Evolutionary conservation across 2,888 invertebrate genomes (phyloP).

Genomic region (Lycaena phlaeas): DNA sequence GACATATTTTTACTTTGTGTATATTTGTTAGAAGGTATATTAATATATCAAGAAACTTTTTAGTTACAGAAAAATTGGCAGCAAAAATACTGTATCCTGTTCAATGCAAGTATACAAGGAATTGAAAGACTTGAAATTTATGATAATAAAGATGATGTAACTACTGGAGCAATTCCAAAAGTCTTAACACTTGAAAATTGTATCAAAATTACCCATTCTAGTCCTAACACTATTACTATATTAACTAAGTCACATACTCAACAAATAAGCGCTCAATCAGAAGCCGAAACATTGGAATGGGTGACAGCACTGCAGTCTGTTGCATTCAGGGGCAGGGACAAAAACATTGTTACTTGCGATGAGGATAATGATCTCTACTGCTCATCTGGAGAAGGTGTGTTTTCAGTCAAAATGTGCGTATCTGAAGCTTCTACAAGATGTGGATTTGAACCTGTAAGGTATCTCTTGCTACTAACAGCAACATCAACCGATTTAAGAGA

Average conservation of each 20-base stretch:
- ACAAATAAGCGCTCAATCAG: slow-evolving; percentile 73
- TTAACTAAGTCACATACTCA: slow-evolving; percentile 83
- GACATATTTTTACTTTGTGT: too few relatives aligned
- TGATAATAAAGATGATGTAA: slow-evolving; percentile 83
- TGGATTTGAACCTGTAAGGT: slow-evolving; percentile 79
- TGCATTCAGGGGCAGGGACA: slow-evolving; percentile 81
- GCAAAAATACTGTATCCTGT: slow-evolving; percentile 83
- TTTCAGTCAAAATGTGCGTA: slow-evolving; percentile 82
- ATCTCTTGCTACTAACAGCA: slow-evolving; percentile 81
- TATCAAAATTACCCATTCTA: slow-evolving; percentile 83
- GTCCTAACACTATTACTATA: slow-evolving; percentile 77
- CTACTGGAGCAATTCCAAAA: slow-evolving; percentile 75
- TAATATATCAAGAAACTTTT: too few relatives aligned
- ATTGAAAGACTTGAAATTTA: slow-evolving; percentile 89
- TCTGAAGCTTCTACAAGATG: slow-evolving; percentile 86
- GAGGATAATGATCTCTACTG: slow-evolving; percentile 93
- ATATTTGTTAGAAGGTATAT: too few relatives aligned
- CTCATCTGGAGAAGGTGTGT: slow-evolving; percentile 86
- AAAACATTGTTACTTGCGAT: slow-evolving; percentile 77
- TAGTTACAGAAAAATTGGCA: slow-evolving; percentile 88
- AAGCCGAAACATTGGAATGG: slow-evolving; percentile 84
- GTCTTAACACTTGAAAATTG: slow-evolving; percentile 91
- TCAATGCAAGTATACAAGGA: slow-evolving; percentile 87
- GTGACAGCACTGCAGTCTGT: slow-evolving; percentile 84
- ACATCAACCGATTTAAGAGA: slow-evolving; percentile 83